phyloP scores from a whole-genome alignment of 2,797 vertebrate species.

The Hemitrygon akajei region DNA sequence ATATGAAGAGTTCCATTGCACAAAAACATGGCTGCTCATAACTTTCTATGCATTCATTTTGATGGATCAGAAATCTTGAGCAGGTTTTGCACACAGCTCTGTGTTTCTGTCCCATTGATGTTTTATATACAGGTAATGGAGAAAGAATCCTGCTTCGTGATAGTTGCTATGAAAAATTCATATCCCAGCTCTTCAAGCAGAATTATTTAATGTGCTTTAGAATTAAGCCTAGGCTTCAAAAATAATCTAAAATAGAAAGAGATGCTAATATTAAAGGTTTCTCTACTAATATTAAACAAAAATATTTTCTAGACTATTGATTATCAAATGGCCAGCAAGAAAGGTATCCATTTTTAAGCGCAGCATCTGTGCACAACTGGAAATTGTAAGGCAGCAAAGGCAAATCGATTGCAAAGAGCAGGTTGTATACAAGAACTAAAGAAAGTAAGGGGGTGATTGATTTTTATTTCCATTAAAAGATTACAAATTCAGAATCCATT shows the following conservation, averaged over 20 bases:
- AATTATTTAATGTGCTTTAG: not conserved
- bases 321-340: not conserved
- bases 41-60: not conserved
- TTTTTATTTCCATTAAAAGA: not conserved
- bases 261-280: not conserved
- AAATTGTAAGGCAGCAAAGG: not conserved
- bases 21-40: not conserved
- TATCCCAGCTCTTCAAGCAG: not conserved
- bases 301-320: not conserved
- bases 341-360: not conserved
- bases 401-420: not conserved
- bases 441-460: not conserved
- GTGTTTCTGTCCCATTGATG: not conserved
- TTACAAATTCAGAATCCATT: not conserved
- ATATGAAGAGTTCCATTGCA: not conserved
- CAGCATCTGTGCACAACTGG: not conserved
- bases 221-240: not conserved
- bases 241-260: not conserved
- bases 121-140: not conserved
- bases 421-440: not conserved
- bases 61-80: not conserved
- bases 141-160: not conserved
- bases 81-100: not conserved
- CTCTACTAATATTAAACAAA: not conserved
- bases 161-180: not conserved